Evolutionary conservation across 1,140 invertebrate species (phyloP), one percentile per base, ranked within the genome.

Genomic region (Brachionus koreanus): DNA sequence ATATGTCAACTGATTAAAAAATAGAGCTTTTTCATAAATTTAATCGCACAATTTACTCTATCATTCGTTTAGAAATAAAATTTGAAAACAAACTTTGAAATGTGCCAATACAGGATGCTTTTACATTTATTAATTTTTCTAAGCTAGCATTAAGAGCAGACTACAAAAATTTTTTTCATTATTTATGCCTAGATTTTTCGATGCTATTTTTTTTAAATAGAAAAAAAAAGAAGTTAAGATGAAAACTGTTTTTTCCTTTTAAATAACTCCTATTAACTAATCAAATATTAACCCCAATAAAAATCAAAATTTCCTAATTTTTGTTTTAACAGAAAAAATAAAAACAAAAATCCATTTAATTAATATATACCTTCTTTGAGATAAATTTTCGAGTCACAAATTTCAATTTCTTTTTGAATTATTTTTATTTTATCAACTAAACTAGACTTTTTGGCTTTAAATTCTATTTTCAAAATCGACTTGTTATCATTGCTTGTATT

Each of bases 361-460:
- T n/a, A 0, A 67, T 9, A 35, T 12, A 12, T 69, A 69, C 65
- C 65, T 69, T 69, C 65, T 69, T 69, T 69, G 1, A 69, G 37
- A 69, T 69, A 69, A 69, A 69, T 19, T 39, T 69, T 39, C 23
- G 65, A 39, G 6, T 69, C 16, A 69, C 65, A 69, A 16, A 69
- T 39, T n/a, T 69, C 65, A 19, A 69, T 69, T 69, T 39, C 16
- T 19, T 69, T 69, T 39, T 69, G 65, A 13, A 69, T 39, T 7
- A 39, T 69, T n/a, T 37, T 37, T 39, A 69, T 37, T 69, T 37
- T 69, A 19, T 37, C 33, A 39, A 69, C 7, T 19, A 69, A 37
- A 69, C 29, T 69, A 37, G 35, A 19, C 5, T 69, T 69, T 39
- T 69, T 42, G n/a, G 33, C 19, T n/a, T 69, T 33, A 42, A 9